phyloP scores from a whole-genome alignment of 2,797 vertebrate species.

The Xenops minutus region DNA sequence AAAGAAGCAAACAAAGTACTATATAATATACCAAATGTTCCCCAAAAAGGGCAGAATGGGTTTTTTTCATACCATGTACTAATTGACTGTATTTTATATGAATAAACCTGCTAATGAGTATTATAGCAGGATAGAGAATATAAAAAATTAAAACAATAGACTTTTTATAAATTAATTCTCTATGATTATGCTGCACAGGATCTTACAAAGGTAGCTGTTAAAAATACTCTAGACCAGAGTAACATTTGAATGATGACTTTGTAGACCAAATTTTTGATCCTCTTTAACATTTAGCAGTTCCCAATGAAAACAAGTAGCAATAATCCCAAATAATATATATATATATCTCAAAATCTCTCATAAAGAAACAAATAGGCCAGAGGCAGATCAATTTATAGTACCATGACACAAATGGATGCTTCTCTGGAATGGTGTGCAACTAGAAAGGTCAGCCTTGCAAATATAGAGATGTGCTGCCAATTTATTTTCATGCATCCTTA shows the following conservation, averaged over 20 bases:
- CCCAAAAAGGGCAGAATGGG: background rate
- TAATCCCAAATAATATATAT: background rate
- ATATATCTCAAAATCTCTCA: background rate
- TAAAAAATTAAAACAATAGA: background rate
- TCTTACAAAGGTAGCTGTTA: background rate
- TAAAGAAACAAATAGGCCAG: background rate
- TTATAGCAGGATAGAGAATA: background rate
- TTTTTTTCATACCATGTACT: background rate
- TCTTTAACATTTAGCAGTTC: background rate
- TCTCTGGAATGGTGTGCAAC: background rate
- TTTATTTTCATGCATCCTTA: conserved; percentile 15
- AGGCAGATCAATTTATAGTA: background rate
- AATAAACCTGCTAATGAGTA: rapidly evolving
- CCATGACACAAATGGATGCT: background rate
- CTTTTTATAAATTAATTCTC: background rate
- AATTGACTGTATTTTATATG: background rate
- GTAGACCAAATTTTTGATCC: background rate
- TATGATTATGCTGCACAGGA: background rate
- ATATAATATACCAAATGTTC: background rate
- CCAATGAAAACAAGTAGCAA: background rate
- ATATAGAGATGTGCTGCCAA: background rate
- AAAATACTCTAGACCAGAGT: background rate
- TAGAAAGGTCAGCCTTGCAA: background rate
- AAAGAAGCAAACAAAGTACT: background rate
- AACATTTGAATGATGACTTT: background rate